Base-by-base conservation (phyloP, 2,113 vertebrate genomes). In the Otis tarda region DNA sequence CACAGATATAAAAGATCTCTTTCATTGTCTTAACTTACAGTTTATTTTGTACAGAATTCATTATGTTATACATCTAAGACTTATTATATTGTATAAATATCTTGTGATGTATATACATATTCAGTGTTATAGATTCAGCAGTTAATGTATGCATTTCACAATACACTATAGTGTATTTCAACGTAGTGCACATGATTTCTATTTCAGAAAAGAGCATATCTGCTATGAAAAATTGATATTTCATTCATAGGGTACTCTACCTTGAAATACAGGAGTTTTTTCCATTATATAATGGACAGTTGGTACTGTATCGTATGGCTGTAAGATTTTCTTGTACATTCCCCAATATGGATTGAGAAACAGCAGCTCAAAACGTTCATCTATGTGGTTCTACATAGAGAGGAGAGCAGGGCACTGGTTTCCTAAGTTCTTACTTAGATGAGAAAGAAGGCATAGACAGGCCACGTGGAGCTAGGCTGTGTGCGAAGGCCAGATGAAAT, bases 41-140 rank as follows among this genome's bases (percentile, higher is more conserved):
- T 94, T 86, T 90, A 94, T 71, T 92, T 92, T 83, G 82, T 83
- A 94, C 94, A 70, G 88, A 95, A 93, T 90, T 94, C 84, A 64
- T 64, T 65, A 92, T 50, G 87, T 86, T 90, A 86, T 93, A 92
- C 60, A 94, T 87, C 84, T 69, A 70, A 53, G 90, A 86, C 89
- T 95, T 87, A 76, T 67, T 94, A 95, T 83, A 76, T 86, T 35
- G 71, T 95, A 93, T 87, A 95, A 96, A 90, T 94, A 95, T 31
- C 94, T 97, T 10, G 90, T 92, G 85, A 91, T 87, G 92, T 97
- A 96, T 97, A 91, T 97, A 97, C 96, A 97, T 87, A 93, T 91
- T 92, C 97, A 93, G 94, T 93, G 94, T 90, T 70, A 90, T 95
- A 89, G 94, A 89, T 74, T 95, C 94, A 96, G 86, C 88, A 95